Percentiles rank a stretch among this genome's conserved stretches.
phyloP scores from a whole-genome alignment of 1,140 invertebrate genomes.

The Palaemon carinicauda region DNA sequence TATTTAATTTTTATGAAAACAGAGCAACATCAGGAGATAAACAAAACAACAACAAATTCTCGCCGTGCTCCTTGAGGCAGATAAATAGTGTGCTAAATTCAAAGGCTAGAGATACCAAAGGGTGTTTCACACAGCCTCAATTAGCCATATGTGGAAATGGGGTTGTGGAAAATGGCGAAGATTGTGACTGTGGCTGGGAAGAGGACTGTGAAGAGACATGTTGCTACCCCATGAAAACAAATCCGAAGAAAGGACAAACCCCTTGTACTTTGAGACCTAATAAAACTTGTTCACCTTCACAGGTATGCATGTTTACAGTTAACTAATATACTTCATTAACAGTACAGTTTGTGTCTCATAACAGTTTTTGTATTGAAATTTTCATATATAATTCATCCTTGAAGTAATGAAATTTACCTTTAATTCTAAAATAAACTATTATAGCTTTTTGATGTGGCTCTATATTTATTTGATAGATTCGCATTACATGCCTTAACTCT shows the following conservation, averaged over 20 bases:
- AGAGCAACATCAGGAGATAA: conserved; percentile 93
- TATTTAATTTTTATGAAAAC: not conserved
- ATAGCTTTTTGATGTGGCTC: no score
- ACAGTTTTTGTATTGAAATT: no score
- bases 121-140: conserved; percentile 80
- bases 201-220: conserved; percentile 92
- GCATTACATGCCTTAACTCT: no score
- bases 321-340: no score
- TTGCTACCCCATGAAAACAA: conserved; percentile 88
- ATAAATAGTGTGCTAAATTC: conserved; percentile 95
- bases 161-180: conserved; percentile 93
- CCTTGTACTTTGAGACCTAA: conserved; percentile 84
- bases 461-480: no score
- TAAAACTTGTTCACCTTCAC: conserved; percentile 82
- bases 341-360: no score
- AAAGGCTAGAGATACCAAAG: conserved; percentile 87
- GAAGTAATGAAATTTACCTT: no score
- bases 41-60: conserved; percentile 95
- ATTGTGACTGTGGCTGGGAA: conserved; percentile 99
- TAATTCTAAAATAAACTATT: no score
- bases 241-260: conserved; percentile 77
- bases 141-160: conserved; percentile 93
- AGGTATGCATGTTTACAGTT: conserved; percentile 66
- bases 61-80: conserved; percentile 87
- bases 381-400: no score